Evolutionary conservation across 2,113 vertebrate genomes (phyloP).

Genomic region (Etia nguti): DNA sequence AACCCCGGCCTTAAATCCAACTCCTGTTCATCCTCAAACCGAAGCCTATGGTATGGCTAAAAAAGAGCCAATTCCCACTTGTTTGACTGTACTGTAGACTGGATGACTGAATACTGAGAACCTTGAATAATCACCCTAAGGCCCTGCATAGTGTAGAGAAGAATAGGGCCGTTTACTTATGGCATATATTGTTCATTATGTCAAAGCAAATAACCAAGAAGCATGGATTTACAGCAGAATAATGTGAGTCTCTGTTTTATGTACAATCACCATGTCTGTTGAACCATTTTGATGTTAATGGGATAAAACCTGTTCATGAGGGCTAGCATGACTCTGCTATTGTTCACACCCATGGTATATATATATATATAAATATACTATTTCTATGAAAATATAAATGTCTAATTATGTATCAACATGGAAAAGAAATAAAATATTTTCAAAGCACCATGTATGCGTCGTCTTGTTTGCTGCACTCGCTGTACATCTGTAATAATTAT

Average conservation of each 20-base stretch:
- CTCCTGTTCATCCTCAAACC: not conserved
- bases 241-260: constrained; percentile 65
- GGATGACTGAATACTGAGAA: not conserved
- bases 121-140: not conserved
- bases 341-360: constrained; percentile 58
- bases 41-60: not conserved
- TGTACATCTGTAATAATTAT: not conserved
- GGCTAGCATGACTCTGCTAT: constrained; percentile 79
- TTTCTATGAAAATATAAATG: constrained; percentile 74
- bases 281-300: constrained; percentile 65
- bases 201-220: constrained; percentile 62
- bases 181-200: constrained; percentile 57
- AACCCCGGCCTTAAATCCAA: not conserved
- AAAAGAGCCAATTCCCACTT: not conserved
- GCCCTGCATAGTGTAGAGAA: constrained; percentile 28
- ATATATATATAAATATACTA: constrained; percentile 40
- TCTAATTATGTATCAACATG: constrained; percentile 72
- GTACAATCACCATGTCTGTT: constrained; percentile 68
- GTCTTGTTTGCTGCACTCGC: not conserved
- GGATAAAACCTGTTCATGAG: constrained; percentile 73
- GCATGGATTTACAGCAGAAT: constrained; percentile 68
- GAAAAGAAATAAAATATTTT: constrained; percentile 78
- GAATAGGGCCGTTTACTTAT: constrained; percentile 36
- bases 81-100: constrained; percentile 3
- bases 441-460: constrained; percentile 44